These are phyloP conservation scores for Condylostylus longicornis DNA, from an alignment of 1,140 invertebrate species.

Conservation along the genomic window DNA sequence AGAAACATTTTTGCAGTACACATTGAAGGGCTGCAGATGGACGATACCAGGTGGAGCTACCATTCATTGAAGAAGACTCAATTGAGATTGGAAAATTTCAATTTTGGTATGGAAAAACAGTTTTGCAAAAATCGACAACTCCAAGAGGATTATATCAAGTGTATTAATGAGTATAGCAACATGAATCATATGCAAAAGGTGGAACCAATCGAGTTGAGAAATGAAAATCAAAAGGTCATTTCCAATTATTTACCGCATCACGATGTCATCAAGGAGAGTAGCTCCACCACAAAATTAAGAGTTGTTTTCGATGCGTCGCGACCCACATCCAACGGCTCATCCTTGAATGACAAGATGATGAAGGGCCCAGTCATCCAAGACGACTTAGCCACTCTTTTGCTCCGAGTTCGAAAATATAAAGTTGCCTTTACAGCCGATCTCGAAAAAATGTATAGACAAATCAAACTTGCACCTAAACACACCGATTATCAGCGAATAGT, in stretches of 20 bases:
- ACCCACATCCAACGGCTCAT: slow-evolving; percentile 9
- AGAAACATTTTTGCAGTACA: too few species aligned
- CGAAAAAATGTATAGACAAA: slow-evolving; percentile 22
- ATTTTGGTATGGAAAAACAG: too few species aligned
- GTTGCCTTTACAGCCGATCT: slow-evolving; percentile 22
- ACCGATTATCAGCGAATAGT: slow-evolving; percentile 25
- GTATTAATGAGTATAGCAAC: too few species aligned
- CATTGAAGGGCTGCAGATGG: too few species aligned
- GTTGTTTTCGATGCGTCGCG: slow-evolving; percentile 17
- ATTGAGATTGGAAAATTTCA: too few species aligned
- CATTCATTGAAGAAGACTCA: too few species aligned
- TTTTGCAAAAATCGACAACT: too few species aligned
- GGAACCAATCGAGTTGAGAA: too few species aligned
- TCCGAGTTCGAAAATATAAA: slow-evolving; percentile 17
- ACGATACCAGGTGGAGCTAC: too few species aligned
- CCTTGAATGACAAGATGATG: slow-evolving; percentile 18
- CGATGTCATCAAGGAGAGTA: slow-evolving; percentile 12
- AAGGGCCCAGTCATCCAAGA: slow-evolving; percentile 22
- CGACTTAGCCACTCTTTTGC: slow-evolving; percentile 13
- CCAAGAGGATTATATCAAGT: too few species aligned
- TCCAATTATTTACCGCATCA: slow-evolving; percentile 28
- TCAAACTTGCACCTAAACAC: slow-evolving; percentile 12
- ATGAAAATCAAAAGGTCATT: too few species aligned
- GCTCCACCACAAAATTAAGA: slow-evolving; percentile 14
- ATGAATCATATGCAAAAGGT: too few species aligned